Conservation (phyloP, 2,888 invertebrate genomes). For the Pyrgus malvae region DNA sequence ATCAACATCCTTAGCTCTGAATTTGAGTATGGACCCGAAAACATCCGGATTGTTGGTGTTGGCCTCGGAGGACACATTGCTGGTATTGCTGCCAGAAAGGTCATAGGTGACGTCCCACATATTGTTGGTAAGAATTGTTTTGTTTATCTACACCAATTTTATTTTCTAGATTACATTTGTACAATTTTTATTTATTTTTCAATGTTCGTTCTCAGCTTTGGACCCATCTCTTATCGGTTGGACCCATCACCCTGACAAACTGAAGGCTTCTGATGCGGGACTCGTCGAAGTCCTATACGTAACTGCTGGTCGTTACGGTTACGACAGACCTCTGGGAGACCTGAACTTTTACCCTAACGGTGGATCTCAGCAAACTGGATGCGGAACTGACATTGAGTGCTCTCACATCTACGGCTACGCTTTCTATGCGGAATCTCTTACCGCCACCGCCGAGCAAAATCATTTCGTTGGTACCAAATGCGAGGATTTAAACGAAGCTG, state of each 20-base stretch:
- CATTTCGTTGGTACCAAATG: slow-evolving; percentile 64
- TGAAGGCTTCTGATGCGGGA: slow-evolving; percentile 52
- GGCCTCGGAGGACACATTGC: slow-evolving; percentile 71
- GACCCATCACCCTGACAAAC: slow-evolving; percentile 59
- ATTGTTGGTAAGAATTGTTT: slow-evolving; percentile 51
- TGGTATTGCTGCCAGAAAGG: slow-evolving; percentile 61
- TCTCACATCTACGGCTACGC: slow-evolving; percentile 54
- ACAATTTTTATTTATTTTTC: too few species aligned
- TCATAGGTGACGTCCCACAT: slow-evolving; percentile 50
- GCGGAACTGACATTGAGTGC: slow-evolving; percentile 49
- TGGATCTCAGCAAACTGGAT: slow-evolving; percentile 57
- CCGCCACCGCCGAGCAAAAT: slow-evolving; percentile 36
- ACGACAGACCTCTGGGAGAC: slow-evolving; percentile 63
- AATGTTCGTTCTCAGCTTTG: slow-evolving; percentile 50
- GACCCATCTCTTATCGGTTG: slow-evolving; percentile 70
- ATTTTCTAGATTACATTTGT: background rate
- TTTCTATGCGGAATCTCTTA: slow-evolving; percentile 65
- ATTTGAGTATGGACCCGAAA: slow-evolving; percentile 50
- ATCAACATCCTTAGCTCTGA: slow-evolving; percentile 55
- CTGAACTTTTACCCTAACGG: slow-evolving; percentile 72
- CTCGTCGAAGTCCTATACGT: slow-evolving; percentile 69
- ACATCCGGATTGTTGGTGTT: slow-evolving; percentile 67
- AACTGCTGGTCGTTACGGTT: slow-evolving; percentile 57
- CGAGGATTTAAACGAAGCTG: slow-evolving; percentile 50
- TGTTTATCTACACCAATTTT: background rate